These are phyloP conservation scores for Catharus bicknelli DNA, from an alignment of 2,113 vertebrate species.

Conservation along the genomic window DNA sequence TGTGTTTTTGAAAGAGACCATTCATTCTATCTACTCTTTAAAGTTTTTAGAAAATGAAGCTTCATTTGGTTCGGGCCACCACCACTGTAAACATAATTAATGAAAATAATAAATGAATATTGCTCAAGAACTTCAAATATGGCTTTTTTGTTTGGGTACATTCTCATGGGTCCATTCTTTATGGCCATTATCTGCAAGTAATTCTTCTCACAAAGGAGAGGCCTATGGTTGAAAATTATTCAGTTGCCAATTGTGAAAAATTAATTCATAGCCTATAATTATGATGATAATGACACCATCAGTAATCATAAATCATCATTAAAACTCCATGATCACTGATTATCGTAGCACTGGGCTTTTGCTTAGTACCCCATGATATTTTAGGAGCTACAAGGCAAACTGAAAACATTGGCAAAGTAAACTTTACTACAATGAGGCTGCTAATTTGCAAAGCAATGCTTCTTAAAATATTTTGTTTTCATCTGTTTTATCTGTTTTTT, in stretches of 20 bases:
- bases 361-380: neutral
- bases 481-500: conserved; percentile 40
- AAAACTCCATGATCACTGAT: neutral
- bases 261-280: conserved; percentile 42
- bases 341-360: neutral
- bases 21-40: neutral
- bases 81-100: neutral
- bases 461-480: conserved; percentile 26
- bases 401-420: conserved; percentile 20
- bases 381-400: neutral
- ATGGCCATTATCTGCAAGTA: neutral
- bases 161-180: neutral
- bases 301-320: conserved; percentile 51
- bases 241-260: conserved; percentile 47
- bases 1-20: neutral
- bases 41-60: neutral
- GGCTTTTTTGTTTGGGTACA: neutral
- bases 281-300: conserved; percentile 26
- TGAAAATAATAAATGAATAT: neutral
- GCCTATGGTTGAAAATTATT: neutral
- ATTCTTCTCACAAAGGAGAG: neutral
- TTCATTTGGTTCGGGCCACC: neutral
- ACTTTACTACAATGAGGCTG: neutral
- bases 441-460: neutral
- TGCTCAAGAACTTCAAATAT: neutral